Base-by-base conservation (phyloP, 1,140 invertebrate species). In the Monochamus saltuarius region DNA sequence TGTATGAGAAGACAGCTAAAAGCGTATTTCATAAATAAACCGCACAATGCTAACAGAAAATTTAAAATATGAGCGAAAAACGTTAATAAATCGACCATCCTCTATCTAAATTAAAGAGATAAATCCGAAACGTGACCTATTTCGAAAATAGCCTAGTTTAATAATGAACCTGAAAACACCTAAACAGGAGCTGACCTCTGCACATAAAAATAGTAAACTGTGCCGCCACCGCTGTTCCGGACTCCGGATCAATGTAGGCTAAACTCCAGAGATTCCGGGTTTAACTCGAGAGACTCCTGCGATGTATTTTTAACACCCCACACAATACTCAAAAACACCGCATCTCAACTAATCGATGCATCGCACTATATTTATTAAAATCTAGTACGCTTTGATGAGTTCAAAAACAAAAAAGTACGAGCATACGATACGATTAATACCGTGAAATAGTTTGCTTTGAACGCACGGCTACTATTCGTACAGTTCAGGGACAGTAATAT, bases 231-330 rank as follows among this genome's bases (percentile, higher is more conserved):
- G 22, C 8, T n/a, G n/a, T n/a, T 35, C 22, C 22, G 53, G 52
- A 38, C 46, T 60, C 35, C 51, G 51, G 62, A 64, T 64, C 62
- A 56, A 64, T 64, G 62, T 55, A 50, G 55, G 34, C 56, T 53
- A 55, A 59, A 59, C 47, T 59, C 37, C 29, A 43, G 42, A 43
- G 42, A 43, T 43, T 43, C 42, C 42, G 17, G 42, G 13, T 43
- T 43, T 17, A 14, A 43, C 13, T 17, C 13, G 42, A 17, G 17
- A 43, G 42, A 16, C 42, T 42, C 39, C 42, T 13, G 35, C 10
- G 54, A 29, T 29, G 22, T 29, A 6, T 29, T 29, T 29, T 29
- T 29, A 29, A 29, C 2, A 29, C 22, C 22, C 22, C 22, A 29
- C 22, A 29, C 22, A 6, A 29, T 3, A 3, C 22, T 13, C n/a